Percentiles rank a stretch among this genome's conserved stretches.
These are phyloP conservation scores for Amniataba percoides DNA, from an alignment of 2,797 vertebrate species.

Conservation along the genomic window DNA sequence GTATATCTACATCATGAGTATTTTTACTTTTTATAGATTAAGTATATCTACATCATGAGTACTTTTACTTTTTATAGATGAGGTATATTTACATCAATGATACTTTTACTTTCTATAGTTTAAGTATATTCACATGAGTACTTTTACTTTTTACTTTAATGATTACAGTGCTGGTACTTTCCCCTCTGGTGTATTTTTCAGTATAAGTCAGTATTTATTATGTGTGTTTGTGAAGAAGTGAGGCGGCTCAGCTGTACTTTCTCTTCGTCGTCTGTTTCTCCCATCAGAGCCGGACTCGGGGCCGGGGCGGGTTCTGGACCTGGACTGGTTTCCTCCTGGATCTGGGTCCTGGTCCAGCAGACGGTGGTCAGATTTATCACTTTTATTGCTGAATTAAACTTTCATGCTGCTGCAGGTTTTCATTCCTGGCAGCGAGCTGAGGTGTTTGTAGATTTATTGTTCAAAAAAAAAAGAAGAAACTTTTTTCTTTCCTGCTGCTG, in stretches of 20 bases:
- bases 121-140: no score
- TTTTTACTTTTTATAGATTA: no score
- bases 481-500: no score
- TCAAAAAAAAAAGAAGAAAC: neutral
- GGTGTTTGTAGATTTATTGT: slow-evolving; percentile 48
- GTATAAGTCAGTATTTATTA: no score
- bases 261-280: slow-evolving; percentile 44
- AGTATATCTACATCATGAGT: no score
- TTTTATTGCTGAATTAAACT: slow-evolving; percentile 54
- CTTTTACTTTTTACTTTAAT: no score
- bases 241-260: neutral
- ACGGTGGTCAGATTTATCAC: slow-evolving; percentile 33
- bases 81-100: no score
- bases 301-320: neutral
- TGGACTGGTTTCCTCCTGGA: neutral
- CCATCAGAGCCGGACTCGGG: slow-evolving; percentile 15
- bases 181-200: no score
- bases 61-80: no score
- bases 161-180: no score
- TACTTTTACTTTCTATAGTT: no score
- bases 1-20: no score
- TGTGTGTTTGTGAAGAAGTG: neutral
- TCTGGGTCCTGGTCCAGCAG: slow-evolving; percentile 37
- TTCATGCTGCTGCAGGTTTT: slow-evolving; percentile 4
- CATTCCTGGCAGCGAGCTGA: neutral